phyloP scores from a whole-genome alignment of 2,888 invertebrate genomes.

The Pachydiplax longipennis region DNA sequence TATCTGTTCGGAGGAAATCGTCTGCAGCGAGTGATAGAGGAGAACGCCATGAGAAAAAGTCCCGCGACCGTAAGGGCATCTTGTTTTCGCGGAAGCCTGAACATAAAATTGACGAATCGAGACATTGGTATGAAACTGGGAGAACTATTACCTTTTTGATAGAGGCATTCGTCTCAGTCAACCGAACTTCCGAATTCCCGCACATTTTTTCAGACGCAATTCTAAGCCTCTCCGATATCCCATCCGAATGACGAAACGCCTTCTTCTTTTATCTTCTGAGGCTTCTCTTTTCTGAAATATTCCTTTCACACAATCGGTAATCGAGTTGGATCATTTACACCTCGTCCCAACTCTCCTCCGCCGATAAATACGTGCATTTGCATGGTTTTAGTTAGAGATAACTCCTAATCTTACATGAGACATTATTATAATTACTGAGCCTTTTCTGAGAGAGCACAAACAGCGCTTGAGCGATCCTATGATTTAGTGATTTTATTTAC shows the following conservation, averaged over 20 bases:
- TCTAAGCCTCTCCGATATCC: background rate
- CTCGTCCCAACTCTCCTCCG: no score
- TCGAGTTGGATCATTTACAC: no score
- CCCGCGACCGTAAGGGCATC: background rate
- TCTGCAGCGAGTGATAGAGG: background rate
- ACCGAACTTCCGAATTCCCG: background rate
- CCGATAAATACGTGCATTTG: no score
- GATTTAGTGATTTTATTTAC: no score
- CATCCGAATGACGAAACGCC: slow-evolving; percentile 14
- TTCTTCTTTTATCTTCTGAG: background rate
- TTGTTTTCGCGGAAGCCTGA: slow-evolving; percentile 9
- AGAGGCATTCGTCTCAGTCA: slow-evolving; percentile 7
- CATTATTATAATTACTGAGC: no score
- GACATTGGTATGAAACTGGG: slow-evolving; percentile 27
- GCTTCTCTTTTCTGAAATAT: no score
- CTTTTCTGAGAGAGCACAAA: no score
- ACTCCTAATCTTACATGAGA: no score
- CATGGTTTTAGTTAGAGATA: no score
- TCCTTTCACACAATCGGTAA: no score
- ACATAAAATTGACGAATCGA: slow-evolving; percentile 27
- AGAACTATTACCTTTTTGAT: slow-evolving; percentile 33
- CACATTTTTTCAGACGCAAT: background rate
- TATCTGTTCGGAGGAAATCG: background rate
- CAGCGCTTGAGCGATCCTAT: no score
- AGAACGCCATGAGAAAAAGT: background rate